Base-by-base conservation (phyloP, 53 echinoderm and acorn worm species). In the Holothuria scabra region DNA sequence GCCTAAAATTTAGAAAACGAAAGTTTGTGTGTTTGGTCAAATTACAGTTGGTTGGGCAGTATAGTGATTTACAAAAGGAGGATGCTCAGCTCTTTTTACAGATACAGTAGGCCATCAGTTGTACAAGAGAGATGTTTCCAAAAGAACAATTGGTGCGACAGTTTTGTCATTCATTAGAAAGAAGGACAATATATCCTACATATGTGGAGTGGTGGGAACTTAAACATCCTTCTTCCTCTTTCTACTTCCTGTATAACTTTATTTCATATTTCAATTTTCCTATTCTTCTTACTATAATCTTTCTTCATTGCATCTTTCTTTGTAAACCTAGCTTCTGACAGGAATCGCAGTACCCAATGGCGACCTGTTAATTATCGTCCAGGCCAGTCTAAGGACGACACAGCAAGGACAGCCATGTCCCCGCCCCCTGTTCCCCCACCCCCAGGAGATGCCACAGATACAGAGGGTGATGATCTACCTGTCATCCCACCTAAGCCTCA, bases 401-500 rank as follows among this genome's bases (percentile, higher is more conserved):
- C 76, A 25, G 84, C 83, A 12, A 83, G 71, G 33, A 80, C 67
- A 24, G 89, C 90, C 71, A 93, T 90, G 56, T 95, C 95, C 66
- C 84, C 93, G 21, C 95, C 95, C 46, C 95, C 95, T 1, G 93
- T 95, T 28, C 87, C 69, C 22, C 91, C 91, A 56, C 91, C 95
- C 71, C 91, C 95, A 65, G 91, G 90, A 70, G 89, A 89, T 49
- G 71, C 79, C 0, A 91, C 95, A 28, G 94, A 94, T 52, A 87
- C 90, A 1, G 90, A 93, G 89, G 89, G 79, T 55, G 86, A 75
- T 44, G 65, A 88, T 1, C 84, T 78, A 41, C 95, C 95, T 41
- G 80, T 63, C 28, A 80, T 95, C 24, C 95, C 95, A 86, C 95
- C 93, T 41, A 95, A 91, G 84, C 95, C 95, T 60, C 88, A 87